These are phyloP conservation scores for Lasaia peninsularis DNA, from an alignment of 1,140 invertebrate genomes.

Conservation along the genomic window DNA sequence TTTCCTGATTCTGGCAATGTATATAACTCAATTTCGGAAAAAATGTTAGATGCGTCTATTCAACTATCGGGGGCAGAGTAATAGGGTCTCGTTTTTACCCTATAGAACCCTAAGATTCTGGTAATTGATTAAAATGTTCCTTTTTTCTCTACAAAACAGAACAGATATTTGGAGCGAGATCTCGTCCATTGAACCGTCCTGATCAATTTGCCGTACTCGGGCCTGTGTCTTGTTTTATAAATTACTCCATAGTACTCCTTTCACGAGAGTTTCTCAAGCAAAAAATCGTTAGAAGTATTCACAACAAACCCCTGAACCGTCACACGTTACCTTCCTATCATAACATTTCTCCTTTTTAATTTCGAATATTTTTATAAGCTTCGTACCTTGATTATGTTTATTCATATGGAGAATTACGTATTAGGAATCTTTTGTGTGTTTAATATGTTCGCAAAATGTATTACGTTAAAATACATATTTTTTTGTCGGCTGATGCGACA, in stretches of 20 bases:
- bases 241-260: conserved; percentile 39
- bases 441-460: background rate
- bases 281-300: conserved; percentile 45
- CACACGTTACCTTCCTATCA: conserved; percentile 18
- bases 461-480: background rate
- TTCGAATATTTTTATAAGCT: conserved; percentile 10
- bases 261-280: conserved; percentile 42
- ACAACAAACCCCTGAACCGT: conserved; percentile 16
- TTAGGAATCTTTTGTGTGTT: conserved; percentile 1
- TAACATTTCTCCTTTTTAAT: conserved; percentile 12
- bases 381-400: conserved; percentile 5
- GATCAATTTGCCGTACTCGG: conserved; percentile 28
- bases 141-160: too few species aligned
- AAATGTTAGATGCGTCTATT: too few species aligned
- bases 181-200: conserved; percentile 25
- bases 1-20: too few species aligned
- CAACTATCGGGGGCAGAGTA: too few species aligned
- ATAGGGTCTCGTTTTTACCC: too few species aligned
- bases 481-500: background rate
- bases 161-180: conserved; percentile 10
- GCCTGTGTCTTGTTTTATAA: conserved; percentile 43
- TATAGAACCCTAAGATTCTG: too few species aligned
- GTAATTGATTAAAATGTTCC: too few species aligned
- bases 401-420: conserved; percentile 5
- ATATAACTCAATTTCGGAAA: too few species aligned